phyloP scores from a whole-genome alignment of 2,113 vertebrate species.

The Erythrocercus mccallii region DNA sequence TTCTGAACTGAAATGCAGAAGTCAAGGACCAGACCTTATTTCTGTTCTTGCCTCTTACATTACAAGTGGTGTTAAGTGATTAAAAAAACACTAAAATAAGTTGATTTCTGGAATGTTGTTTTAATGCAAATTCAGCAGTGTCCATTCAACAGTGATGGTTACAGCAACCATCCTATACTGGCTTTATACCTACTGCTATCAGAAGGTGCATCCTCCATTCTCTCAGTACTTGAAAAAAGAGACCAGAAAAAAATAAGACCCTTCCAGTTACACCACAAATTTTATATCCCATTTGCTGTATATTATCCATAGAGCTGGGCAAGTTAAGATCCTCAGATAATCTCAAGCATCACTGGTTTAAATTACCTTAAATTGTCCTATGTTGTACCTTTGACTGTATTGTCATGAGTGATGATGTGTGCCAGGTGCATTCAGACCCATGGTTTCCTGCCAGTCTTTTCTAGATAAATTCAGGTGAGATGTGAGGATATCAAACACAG shows the following conservation, averaged over 20 bases:
- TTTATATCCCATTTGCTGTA: background rate
- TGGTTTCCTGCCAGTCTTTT: background rate
- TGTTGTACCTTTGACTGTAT: background rate
- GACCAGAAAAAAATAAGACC: background rate
- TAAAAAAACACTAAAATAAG: background rate
- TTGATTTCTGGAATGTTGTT: background rate
- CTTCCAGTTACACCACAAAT: background rate
- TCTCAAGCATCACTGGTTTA: conserved; percentile 22
- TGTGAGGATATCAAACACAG: background rate
- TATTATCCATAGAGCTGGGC: background rate
- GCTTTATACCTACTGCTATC: background rate
- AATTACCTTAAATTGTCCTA: conserved; percentile 20
- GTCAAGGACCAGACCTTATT: background rate
- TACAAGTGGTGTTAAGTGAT: background rate
- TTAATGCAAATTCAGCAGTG: background rate
- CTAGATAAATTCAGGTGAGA: conserved; percentile 1
- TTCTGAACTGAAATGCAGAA: background rate
- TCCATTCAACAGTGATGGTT: background rate
- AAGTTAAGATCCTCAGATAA: conserved; percentile 6
- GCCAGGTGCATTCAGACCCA: background rate
- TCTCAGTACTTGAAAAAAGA: background rate
- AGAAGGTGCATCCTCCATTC: background rate
- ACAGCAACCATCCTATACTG: background rate
- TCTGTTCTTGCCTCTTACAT: background rate
- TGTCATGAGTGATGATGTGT: background rate